Evolutionary conservation across 1,140 invertebrate species (phyloP).

Genomic region (Drosophila takahashii): DNA sequence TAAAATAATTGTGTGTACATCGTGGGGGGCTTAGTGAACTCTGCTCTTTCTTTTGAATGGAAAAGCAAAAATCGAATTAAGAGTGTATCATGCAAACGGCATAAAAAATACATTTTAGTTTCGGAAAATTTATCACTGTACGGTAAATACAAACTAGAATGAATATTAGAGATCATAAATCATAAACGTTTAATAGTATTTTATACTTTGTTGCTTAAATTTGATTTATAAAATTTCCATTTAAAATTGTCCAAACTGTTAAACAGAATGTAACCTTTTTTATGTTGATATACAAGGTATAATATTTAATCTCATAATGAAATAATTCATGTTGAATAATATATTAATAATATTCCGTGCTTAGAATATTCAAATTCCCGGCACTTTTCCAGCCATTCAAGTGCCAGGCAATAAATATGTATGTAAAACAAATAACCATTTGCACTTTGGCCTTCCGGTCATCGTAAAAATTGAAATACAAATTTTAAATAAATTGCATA

Average conservation of each 20-base stretch:
- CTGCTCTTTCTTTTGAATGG: background rate
- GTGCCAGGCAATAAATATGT: conserved; percentile 35
- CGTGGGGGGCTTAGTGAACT: conserved; percentile 13
- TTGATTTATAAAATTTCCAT: too few relatives aligned
- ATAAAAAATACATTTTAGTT: conserved; percentile 24
- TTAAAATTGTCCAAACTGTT: too few relatives aligned
- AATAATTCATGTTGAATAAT: background rate
- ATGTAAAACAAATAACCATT: conserved; percentile 41
- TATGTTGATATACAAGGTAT: too few relatives aligned
- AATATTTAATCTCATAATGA: too few relatives aligned
- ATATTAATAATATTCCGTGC: background rate
- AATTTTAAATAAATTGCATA: conserved; percentile 78
- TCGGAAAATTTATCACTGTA: background rate
- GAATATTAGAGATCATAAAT: too few relatives aligned
- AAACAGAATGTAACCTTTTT: too few relatives aligned
- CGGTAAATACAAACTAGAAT: background rate
- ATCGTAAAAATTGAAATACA: conserved; percentile 49
- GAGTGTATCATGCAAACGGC: conserved; percentile 31
- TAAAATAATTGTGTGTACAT: conserved; percentile 53
- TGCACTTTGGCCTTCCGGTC: conserved; percentile 52
- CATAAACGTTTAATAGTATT: conserved; percentile 16
- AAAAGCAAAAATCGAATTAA: conserved; percentile 36
- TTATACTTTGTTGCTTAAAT: too few relatives aligned
- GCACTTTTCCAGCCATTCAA: conserved; percentile 6
- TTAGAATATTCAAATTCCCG: conserved; percentile 25